phyloP scores from a whole-genome alignment of 2,888 invertebrate species.

The Drosophila melanosoma region DNA sequence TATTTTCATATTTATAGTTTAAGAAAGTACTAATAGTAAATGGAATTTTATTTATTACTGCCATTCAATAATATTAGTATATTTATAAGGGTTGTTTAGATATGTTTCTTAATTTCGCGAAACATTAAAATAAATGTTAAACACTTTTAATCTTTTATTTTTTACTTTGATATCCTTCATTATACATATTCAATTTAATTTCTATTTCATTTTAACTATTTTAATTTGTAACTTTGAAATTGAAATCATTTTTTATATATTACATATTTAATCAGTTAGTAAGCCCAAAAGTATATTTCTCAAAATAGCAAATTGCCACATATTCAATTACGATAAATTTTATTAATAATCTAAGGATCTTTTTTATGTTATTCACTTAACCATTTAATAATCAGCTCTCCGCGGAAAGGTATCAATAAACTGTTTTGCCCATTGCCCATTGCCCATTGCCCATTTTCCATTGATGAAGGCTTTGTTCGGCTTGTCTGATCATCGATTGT shows the following conservation, averaged over 20 bases:
- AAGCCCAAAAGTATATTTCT: conserved; percentile 48
- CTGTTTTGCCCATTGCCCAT: conserved; percentile 10
- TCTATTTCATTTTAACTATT: too few relatives aligned
- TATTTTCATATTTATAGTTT: background rate
- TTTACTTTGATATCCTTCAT: background rate
- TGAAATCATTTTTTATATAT: too few relatives aligned
- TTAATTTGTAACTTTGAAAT: background rate
- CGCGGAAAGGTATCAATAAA: conserved; percentile 10
- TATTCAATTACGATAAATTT: background rate
- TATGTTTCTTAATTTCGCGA: background rate
- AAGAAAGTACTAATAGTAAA: background rate
- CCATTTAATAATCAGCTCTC: conserved; percentile 3
- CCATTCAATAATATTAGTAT: background rate
- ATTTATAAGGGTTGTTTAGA: accelerated
- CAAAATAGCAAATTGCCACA: background rate
- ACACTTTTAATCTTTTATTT: background rate
- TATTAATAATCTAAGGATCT: background rate
- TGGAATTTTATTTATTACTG: background rate
- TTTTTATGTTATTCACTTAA: background rate
- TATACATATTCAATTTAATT: background rate
- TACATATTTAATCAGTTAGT: background rate
- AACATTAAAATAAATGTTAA: background rate
- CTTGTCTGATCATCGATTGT: conserved; percentile 15
- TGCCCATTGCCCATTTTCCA: background rate
- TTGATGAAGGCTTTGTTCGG: conserved; percentile 29